Base-by-base conservation (phyloP, 2,888 invertebrate genomes). In the Strigamia crassipes region DNA sequence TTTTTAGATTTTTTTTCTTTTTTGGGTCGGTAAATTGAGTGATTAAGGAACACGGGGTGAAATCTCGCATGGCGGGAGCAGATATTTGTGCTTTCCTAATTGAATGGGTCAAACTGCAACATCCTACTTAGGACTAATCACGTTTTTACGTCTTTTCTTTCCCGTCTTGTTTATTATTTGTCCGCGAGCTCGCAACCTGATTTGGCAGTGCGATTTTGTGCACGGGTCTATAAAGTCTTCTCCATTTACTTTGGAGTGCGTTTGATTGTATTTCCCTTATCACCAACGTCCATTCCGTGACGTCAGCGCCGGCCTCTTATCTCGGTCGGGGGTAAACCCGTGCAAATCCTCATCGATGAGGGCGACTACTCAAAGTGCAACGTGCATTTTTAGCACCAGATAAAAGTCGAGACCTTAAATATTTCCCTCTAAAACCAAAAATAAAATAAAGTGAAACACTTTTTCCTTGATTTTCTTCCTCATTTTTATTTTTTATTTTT, bases 261-360 rank as follows among this genome's bases (percentile, higher is more conserved):
- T 46, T 66, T 66, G 61, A 23, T 66, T 66, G 61, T 23, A 66
- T 66, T 23, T 66, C 21, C 23, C 61, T 66, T 66, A 66, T 66
- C 61, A 12, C 61, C 21, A 46, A n/a, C 46, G 46, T 46, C 46
- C 46, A 46, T 46, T 46, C 15, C 46, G 46, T 46, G 46, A 46
- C 46, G 46, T 46, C 46, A 46, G 13, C 15, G 46, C 12, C 46
- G 46, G 13, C 46, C 46, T 46, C 46, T 46, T 46, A 46, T 46
- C 46, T 46, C 46, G 46, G 46, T 46, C 46, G 46, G 46, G 46
- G 46, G 46, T 46, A 46, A 46, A 46, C 46, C 46, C 46, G 46
- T 46, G 46, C 46, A 46, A 46, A 46, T 46, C 46, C 46, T n/a
- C 46, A n/a, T 46, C 46, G 46, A 46, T 46, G 46, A 46, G 46